Conservation (phyloP, 2,113 vertebrate species). For the Dendrocopos noguchii region DNA sequence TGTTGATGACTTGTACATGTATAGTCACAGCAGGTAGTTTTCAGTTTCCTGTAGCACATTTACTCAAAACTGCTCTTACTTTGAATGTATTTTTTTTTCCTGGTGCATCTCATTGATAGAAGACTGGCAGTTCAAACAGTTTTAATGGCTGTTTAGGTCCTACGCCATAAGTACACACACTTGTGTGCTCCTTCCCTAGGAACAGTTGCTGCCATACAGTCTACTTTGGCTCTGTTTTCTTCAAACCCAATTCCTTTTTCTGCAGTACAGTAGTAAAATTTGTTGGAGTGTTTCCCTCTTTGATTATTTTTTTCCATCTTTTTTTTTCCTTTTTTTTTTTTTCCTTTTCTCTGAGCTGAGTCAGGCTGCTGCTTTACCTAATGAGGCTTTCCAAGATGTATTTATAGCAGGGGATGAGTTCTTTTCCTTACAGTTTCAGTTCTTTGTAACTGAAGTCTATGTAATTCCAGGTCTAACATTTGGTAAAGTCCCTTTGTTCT, state of each 20-base stretch:
- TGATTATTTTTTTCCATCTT: neutral
- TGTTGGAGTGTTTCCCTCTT: neutral
- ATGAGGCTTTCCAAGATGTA: neutral
- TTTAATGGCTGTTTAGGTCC: neutral
- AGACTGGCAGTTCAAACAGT: neutral
- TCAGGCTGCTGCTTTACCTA: conserved; percentile 37
- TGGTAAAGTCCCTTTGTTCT: conserved; percentile 15
- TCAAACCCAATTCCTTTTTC: neutral
- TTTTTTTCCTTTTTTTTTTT: neutral
- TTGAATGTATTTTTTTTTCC: conserved; percentile 47
- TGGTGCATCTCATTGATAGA: neutral
- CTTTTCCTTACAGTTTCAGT: conserved; percentile 23
- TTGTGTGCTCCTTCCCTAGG: neutral
- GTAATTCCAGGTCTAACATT: neutral
- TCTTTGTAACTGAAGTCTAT: neutral
- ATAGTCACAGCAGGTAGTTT: neutral
- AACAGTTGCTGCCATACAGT: neutral
- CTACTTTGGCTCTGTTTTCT: conserved; percentile 4
- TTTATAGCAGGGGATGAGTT: neutral
- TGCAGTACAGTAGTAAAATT: neutral
- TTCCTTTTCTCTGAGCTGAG: neutral
- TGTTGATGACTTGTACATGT: neutral
- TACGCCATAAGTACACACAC: neutral
- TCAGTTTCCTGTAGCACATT: neutral
- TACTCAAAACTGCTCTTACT: conserved; percentile 2